Evolutionary conservation across 92 coral and sea anemone genomes (phyloP), one percentile per base, ranked within the genome.

Genomic region (Epizoanthus illoricatus): DNA sequence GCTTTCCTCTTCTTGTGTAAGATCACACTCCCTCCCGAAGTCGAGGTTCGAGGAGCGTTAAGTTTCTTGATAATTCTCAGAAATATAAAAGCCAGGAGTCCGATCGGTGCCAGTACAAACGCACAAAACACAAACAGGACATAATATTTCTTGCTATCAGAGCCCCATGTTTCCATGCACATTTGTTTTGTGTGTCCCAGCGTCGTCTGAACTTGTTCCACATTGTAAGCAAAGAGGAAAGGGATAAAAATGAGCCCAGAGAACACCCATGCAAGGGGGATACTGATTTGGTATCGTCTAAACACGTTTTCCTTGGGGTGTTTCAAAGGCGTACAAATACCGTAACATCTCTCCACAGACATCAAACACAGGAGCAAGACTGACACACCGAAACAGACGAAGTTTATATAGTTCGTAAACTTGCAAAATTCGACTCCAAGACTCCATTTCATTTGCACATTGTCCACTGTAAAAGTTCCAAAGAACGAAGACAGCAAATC

Each of bases 21-120:
- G 54, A 95, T 81, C n/a, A 90, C 96, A 71, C 87, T 93, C 45
- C 98, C 98, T 42, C 98, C 98, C 52, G 98, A 95, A 4, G 89
- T 74, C 18, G 94, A 81, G 17, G 92, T 84, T 40, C 92, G 84
- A 17, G 97, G 89, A 19, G 78, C 88, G 40, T 79, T 74, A 57
- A 92, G 80, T 73, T 90, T 92, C 72, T 69, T 85, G 9, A 86
- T 61, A 3, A 90, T 87, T 85, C 85, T 90, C 69, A 86, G 55
- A 67, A 87, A 89, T 33, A 86, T 67, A 47, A 85, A 69, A 20
- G 24, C 62, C 57, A 88, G 75, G 75, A 88, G 61, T 36, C 75
- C 85, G 2, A 85, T 21, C 28, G 94, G 90, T 12, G 84, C 76
- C 13, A 92, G 69, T n/a, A 84, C 52, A 39, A 90, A 81, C 85